Evolutionary conservation across 2,888 invertebrate species (phyloP), one percentile per base, ranked within the genome.

Genomic region (Myopa testacea): DNA sequence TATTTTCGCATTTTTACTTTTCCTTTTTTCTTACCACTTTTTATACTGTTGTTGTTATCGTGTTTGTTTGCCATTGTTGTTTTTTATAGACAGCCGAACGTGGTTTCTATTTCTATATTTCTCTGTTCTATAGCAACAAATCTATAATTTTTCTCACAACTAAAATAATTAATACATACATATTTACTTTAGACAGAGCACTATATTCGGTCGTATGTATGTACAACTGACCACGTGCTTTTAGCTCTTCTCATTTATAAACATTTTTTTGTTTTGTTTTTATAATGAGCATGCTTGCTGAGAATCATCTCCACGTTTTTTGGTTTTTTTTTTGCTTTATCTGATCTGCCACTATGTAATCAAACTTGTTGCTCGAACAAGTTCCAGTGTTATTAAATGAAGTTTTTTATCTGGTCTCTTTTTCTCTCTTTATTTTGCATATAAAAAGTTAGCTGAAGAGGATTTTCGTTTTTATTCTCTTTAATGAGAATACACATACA

Each of bases 161-260:
- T 10, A 14, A 70, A 70, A 70, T 55, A 16, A n/a, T n/a, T n/a
- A 37, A 37, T 37, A 55, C 14, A 69, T 69, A 26, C 14, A 26
- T 70, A 14, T 12, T 8, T 38, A 38, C 55, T 65, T 34, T n/a
- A 10, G 14, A 62, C 62, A n/a, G 14, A 8, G 34, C 26, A 26
- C 26, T 60, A 26, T 34, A 62, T 62, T 62, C 19, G 16, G 19
- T 60, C 2, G 16, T 55, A 16, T 55, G 55, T 5, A n/a, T n/a
- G 55, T 55, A 73, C 77, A 52, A 63, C 75, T 78, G 79, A 80
- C 81, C 81, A 81, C 81, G 81, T 81, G 81, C 78, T 80, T 79
- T 78, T 73, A 45, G 45, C 45, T 69, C 1, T 72, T 58, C 80
- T 79, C 78, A 75, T 80, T 80, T 70, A 78, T 79, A 80, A 80